These are phyloP conservation scores for Geotrupes spiniger DNA, from an alignment of 2,888 invertebrate genomes.

Conservation along the genomic window DNA sequence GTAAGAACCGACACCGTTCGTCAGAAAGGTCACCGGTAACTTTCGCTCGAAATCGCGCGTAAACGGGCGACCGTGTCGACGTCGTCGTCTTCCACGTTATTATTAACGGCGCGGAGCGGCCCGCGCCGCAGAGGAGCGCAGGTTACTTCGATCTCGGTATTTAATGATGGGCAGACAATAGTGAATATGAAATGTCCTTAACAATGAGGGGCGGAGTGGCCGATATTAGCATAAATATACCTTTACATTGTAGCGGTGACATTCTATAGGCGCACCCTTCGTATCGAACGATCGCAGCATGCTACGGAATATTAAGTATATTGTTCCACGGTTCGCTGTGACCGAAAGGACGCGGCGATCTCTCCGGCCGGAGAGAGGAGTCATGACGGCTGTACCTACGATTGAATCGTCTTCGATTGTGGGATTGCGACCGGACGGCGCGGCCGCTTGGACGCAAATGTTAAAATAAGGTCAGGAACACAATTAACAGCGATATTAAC, in stretches of 20 bases:
- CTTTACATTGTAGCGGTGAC: slow-evolving; percentile 24
- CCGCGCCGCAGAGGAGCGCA: background rate
- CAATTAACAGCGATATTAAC: no score
- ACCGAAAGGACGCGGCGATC: background rate
- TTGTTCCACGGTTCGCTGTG: slow-evolving; percentile 8
- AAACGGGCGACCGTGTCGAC: no score
- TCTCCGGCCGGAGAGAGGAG: no score
- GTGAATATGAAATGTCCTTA: slow-evolving; percentile 31
- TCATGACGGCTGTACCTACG: no score
- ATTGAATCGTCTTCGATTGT: no score
- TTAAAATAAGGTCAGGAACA: no score
- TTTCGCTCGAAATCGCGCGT: no score
- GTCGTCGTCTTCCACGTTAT: no score
- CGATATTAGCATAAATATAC: slow-evolving; percentile 27
- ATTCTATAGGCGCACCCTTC: slow-evolving; percentile 18
- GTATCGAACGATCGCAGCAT: slow-evolving; percentile 6
- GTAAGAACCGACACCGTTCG: no score
- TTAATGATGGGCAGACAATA: slow-evolving; percentile 30
- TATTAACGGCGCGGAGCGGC: background rate
- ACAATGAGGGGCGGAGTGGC: slow-evolving; percentile 32
- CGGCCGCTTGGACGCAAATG: no score
- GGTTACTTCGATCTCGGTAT: slow-evolving; percentile 23
- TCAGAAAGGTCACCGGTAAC: no score
- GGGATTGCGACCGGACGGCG: no score
- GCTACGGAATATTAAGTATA: slow-evolving; percentile 13